Evolutionary conservation across 2,113 vertebrate species (phyloP).

Genomic region (Xiphias gladius): DNA sequence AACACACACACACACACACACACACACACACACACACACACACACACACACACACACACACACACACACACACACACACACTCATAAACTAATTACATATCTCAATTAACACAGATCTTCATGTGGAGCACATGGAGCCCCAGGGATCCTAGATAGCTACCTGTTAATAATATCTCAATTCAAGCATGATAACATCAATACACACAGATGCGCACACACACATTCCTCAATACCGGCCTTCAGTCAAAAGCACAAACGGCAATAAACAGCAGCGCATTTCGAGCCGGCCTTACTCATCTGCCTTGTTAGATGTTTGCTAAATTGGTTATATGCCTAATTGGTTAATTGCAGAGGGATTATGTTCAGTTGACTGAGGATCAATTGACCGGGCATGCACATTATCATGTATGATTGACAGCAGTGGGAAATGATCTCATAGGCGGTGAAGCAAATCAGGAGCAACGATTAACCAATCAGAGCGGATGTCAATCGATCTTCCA

Average conservation of each 20-base stretch:
- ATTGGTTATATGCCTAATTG: conserved; percentile 78
- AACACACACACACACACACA: neutral
- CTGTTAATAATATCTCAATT: conserved; percentile 78
- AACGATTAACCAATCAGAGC: conserved; percentile 67
- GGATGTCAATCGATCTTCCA: conserved; percentile 60
- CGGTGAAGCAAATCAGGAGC: conserved; percentile 21
- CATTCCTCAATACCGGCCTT: conserved; percentile 38
- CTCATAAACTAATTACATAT: conserved; percentile 69
- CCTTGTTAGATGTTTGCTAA: conserved; percentile 47
- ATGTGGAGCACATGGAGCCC: conserved; percentile 69
- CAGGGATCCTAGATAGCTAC: conserved; percentile 75
- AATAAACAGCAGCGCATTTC: conserved; percentile 18
- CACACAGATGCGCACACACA: conserved; percentile 25
- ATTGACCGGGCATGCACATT: conserved; percentile 65
- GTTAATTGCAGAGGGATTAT: conserved; percentile 80
- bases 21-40: conserved; percentile 29
- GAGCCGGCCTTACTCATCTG: conserved; percentile 21
- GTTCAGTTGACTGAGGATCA: conserved; percentile 77
- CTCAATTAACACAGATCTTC: conserved; percentile 76
- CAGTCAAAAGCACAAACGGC: conserved; percentile 38
- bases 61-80: conserved; percentile 16
- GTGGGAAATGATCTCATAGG: conserved; percentile 51
- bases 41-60: conserved; percentile 7
- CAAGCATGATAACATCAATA: conserved; percentile 54
- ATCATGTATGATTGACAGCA: conserved; percentile 70